Evolutionary conservation across 2,888 invertebrate species (phyloP).

Genomic region (Argyra leucocephala): DNA sequence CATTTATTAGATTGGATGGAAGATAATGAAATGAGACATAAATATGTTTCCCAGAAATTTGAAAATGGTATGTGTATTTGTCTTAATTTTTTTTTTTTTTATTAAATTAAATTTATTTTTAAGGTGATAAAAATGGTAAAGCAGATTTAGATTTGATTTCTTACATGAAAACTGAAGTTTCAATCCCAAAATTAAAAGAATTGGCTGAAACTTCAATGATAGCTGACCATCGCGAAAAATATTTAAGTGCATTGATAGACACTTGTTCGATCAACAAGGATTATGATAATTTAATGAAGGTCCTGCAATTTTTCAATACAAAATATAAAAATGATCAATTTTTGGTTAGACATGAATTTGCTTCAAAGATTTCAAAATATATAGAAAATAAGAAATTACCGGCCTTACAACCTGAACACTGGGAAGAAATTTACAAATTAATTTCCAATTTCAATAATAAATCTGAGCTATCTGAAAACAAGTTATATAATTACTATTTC

Average conservation of each 20-base stretch:
- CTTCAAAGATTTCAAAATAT: background rate
- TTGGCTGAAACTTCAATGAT: background rate
- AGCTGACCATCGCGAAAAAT: background rate
- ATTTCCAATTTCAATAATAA: background rate
- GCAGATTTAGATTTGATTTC: background rate
- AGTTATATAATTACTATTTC: background rate
- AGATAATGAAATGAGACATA: background rate
- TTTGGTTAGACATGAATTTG: background rate
- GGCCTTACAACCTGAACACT: background rate
- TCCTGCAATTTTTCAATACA: background rate
- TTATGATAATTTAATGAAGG: background rate
- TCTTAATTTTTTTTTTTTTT: no score
- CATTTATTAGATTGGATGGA: background rate
- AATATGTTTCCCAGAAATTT: background rate
- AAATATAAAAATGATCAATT: background rate
- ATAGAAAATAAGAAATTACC: background rate
- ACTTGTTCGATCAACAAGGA: background rate
- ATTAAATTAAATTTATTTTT: no score
- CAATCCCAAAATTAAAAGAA: background rate
- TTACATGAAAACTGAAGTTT: background rate
- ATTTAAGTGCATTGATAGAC: background rate
- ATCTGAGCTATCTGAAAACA: background rate
- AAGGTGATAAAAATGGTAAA: background rate
- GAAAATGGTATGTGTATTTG: background rate
- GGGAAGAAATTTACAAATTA: background rate